Base-by-base conservation (phyloP, 2,888 invertebrate genomes). In the Apoderus coryli region DNA sequence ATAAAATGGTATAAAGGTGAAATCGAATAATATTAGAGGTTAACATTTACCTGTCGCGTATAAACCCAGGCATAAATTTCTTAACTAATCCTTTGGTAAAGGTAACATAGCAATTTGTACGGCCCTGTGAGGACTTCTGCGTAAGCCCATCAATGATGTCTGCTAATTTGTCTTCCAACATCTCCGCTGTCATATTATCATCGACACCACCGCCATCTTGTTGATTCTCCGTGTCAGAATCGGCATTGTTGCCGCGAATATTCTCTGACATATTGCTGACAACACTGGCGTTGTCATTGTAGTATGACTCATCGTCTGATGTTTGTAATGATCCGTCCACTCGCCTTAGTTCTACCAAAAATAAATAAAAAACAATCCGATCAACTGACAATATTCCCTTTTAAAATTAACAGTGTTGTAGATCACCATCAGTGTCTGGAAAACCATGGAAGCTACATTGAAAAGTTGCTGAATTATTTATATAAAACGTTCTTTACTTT, bases 121-220 rank as follows among this genome's bases (percentile, higher is more conserved):
- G 71, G 6, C 81, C 81, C 42, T 85, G 84, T 6, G 79, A 76
- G 39, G 88, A 84, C 47, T 92, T 88, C 42, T 90, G 84, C n/a
- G 76, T 72, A 22, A 89, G 65, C 13, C 79, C 81, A 50, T 96
- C 95, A 29, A 95, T 72, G 2, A 79, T 72, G 51, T 89, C 88
- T 15, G 74, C 65, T 14, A 95, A 65, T 54, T 88, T 88, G 46
- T 90, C 89, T 58, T 93, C 92, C 41, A 84, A 76, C 4, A 64
- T 60, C 43, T 82, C 81, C 55, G 69, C 66, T 3, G 61, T 57
- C 10, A 63, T 48, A 36, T 76, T 76, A 37, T 74, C 74, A 15
- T 65, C 61, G 4, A 29, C 33, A 16, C 25, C 24, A 9, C 22
- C n/a, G n/a, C n/a, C 15, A 1, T 31, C 36, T 14, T 31, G 34